A percentile compares a stretch with the other conserved stretches of the same genome.
phyloP scores from a whole-genome alignment of 2,888 invertebrate genomes.

The Entomobrya multifasciata region DNA sequence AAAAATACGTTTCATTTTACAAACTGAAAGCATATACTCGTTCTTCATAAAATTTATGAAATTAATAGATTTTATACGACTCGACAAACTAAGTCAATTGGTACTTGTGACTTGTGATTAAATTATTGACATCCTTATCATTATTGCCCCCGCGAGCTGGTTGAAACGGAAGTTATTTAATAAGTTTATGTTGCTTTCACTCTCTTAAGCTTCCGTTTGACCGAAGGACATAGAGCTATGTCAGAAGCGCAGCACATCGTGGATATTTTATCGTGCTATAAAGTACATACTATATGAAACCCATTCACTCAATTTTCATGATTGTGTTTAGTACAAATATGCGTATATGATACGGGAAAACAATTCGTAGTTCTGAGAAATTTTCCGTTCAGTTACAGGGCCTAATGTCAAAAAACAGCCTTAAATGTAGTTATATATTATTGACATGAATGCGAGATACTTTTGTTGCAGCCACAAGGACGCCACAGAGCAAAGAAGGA shows the following conservation, averaged over 20 bases:
- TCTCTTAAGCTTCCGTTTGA: background rate
- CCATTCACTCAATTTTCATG: too few species aligned
- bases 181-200: background rate
- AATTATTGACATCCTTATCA: background rate
- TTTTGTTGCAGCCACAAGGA: background rate
- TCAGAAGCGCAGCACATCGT: too few species aligned
- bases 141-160: background rate
- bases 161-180: conserved; percentile 10
- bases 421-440: conserved; percentile 2
- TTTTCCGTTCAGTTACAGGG: too few species aligned
- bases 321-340: too few species aligned
- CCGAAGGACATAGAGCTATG: too few species aligned
- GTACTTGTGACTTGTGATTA: background rate
- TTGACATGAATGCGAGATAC: conserved; percentile 17
- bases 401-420: too few species aligned
- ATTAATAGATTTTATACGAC: background rate
- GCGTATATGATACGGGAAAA: too few species aligned
- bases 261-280: too few species aligned
- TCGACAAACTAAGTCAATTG: background rate
- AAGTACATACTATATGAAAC: too few species aligned
- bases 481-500: too few species aligned
- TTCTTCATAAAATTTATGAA: background rate
- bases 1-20: background rate
- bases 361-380: too few species aligned
- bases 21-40: background rate